phyloP scores from a whole-genome alignment of 1,140 invertebrate genomes.

The Ceratosolen solmsi region DNA sequence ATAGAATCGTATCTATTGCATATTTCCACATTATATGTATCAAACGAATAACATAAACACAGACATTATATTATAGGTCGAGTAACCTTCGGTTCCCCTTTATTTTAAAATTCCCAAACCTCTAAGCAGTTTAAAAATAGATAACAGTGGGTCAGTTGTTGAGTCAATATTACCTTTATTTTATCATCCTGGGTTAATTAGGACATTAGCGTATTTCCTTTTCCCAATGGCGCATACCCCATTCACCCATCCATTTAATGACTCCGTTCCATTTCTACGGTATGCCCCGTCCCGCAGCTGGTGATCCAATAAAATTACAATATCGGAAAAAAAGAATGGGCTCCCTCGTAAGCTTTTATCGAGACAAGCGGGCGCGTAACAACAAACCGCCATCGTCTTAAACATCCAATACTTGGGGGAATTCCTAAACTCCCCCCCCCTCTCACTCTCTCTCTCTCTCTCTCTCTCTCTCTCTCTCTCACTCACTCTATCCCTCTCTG shows the following conservation, averaged over 20 bases:
- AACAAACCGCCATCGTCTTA: no score
- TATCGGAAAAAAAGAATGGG: background rate
- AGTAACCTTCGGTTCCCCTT: background rate
- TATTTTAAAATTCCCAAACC: no score
- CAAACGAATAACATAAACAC: no score
- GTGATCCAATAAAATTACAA: background rate
- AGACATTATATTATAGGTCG: no score
- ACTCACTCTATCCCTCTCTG: no score
- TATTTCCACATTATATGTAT: no score
- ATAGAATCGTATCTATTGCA: no score
- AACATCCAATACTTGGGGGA: background rate
- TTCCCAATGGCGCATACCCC: background rate
- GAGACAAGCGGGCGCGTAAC: background rate
- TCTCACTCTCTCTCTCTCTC: no score
- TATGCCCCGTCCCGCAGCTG: background rate
- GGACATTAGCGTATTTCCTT: constrained; percentile 1
- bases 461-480: no score
- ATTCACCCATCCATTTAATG: constrained; percentile 13
- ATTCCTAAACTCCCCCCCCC: background rate
- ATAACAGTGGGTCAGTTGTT: no score
- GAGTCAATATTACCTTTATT: no score
- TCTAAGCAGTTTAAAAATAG: no score
- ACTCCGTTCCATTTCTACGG: background rate
- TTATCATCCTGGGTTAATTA: constrained; percentile 29
- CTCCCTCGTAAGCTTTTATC: background rate